A percentile compares a stretch with the other conserved stretches of the same genome.
Evolutionary conservation across 2,888 invertebrate species (phyloP).

Genomic region (Ceraclea dissimilis): DNA sequence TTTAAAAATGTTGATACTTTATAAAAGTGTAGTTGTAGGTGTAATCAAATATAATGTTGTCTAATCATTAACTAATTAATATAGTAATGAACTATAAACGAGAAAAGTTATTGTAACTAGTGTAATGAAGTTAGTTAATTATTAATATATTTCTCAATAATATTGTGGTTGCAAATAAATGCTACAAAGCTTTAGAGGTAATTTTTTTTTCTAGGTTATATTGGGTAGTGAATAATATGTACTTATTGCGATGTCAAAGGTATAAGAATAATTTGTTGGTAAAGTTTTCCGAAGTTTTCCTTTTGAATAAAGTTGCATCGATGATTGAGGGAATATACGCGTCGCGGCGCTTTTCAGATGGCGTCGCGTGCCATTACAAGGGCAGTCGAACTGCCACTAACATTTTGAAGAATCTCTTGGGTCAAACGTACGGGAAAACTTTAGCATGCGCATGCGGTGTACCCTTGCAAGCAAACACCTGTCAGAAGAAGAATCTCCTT

Average conservation of each 20-base stretch:
- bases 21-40: no score
- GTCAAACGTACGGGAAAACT: not conserved
- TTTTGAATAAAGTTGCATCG: not conserved
- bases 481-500: conserved; percentile 12
- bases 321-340: not conserved
- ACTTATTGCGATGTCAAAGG: not conserved
- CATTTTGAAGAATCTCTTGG: conserved; percentile 1
- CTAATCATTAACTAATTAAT: no score
- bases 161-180: no score
- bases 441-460: conserved; percentile 11
- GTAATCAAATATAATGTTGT: no score
- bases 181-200: no score
- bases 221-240: no score
- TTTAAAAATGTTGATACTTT: no score
- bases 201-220: no score
- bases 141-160: no score
- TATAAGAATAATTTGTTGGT: not conserved
- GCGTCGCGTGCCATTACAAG: conserved; percentile 14
- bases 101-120: no score
- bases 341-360: not conserved
- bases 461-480: conserved; percentile 13
- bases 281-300: not conserved
- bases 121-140: no score
- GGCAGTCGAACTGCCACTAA: conserved; percentile 24
- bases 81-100: no score